Evolutionary conservation across 2,113 vertebrate genomes (phyloP).

Genomic region (Siphamia tubifer): DNA sequence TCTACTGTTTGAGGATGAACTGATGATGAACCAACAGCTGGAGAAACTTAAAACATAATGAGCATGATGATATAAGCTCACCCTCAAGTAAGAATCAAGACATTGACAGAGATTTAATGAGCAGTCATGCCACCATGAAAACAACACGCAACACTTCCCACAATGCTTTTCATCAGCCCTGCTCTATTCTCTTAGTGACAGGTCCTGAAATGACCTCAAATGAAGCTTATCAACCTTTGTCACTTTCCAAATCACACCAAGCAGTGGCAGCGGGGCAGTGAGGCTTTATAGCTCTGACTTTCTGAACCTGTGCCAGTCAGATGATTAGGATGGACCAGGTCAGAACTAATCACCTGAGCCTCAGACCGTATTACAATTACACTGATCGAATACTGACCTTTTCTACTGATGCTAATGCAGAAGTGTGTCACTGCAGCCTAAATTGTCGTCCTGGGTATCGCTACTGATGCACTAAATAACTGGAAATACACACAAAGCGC

Average conservation of each 20-base stretch:
- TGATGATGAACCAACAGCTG: conserved; percentile 6
- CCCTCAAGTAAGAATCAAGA: conserved; percentile 50
- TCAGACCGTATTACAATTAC: conserved; percentile 36
- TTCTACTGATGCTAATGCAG: conserved; percentile 33
- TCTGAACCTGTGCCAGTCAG: conserved; percentile 21
- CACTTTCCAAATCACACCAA: conserved; percentile 15
- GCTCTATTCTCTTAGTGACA: conserved; percentile 4
- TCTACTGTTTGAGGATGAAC: too few relatives aligned
- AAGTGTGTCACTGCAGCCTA: not conserved
- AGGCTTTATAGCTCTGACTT: conserved; percentile 29
- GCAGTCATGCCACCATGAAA: conserved; percentile 52
- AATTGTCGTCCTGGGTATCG: not conserved
- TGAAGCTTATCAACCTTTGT: conserved; percentile 39
- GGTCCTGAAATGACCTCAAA: conserved; percentile 49
- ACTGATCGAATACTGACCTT: conserved; percentile 52
- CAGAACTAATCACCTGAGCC: conserved; percentile 58
- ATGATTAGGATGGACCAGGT: conserved; percentile 44
- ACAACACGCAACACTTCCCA: conserved; percentile 60
- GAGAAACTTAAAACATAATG: conserved; percentile 36
- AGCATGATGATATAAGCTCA: conserved; percentile 47
- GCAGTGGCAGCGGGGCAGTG: conserved; percentile 13
- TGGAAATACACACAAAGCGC: conserved; percentile 14
- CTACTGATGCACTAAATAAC: conserved; percentile 24
- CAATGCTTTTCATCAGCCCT: conserved; percentile 48
- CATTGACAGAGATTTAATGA: conserved; percentile 61